Conservation (phyloP, 2,113 vertebrate genomes). For the Neotoma lepida region DNA sequence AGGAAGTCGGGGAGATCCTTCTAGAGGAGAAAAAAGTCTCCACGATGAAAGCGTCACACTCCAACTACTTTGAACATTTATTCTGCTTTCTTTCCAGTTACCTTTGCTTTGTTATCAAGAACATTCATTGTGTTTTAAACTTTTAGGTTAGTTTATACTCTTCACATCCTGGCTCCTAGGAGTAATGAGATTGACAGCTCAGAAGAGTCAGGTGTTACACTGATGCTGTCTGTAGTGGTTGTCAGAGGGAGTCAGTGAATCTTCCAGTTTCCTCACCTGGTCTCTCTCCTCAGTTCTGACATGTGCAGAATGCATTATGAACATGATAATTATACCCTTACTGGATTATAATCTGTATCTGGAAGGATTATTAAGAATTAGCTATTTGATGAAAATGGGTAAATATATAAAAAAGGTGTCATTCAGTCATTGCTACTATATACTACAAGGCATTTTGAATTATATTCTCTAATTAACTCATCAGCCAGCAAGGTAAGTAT, state of each 20-base stretch:
- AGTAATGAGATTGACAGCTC: not conserved
- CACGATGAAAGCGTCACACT: not conserved
- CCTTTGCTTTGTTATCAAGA: conserved; percentile 8
- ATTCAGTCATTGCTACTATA: not conserved
- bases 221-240: not conserved
- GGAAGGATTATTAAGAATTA: conserved; percentile 34
- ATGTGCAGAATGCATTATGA: not conserved
- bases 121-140: not conserved
- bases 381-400: conserved; percentile 9
- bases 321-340: not conserved
- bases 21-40: not conserved
- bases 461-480: conserved; percentile 42
- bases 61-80: not conserved
- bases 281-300: not conserved
- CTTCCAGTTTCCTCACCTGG: not conserved
- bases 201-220: not conserved
- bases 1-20: not conserved
- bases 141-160: not conserved
- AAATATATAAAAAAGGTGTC: not conserved
- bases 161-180: too few relatives aligned
- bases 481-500: not conserved
- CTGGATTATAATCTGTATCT: not conserved
- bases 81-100: not conserved
- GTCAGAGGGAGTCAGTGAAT: not conserved
- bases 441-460: not conserved